Evolutionary conservation across 1,140 invertebrate species (phyloP), one percentile per base, ranked within the genome.

Genomic region (Agraylea sexmaculata): DNA sequence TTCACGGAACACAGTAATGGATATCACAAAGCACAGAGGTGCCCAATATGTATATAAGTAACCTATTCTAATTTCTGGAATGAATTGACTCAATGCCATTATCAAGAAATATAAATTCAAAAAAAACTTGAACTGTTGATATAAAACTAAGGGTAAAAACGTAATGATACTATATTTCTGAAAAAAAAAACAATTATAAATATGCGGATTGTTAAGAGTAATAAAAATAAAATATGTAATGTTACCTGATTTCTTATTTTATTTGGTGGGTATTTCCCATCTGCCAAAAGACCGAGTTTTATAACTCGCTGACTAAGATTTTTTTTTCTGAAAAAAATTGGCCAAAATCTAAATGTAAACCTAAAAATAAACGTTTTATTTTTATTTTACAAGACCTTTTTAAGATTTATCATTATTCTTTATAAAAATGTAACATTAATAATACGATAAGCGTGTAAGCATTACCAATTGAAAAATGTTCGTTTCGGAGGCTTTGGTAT

Each of bases 41-140:
- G 91, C 93, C 95, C 95, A 99, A 64, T 98, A 99, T 10, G 95
- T 99, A 60, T 98, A 99, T 4, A 96, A 74, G 62, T 95, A 95
- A 5, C 95, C 94, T 59, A 99, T 94, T 53, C 87, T 74, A 45
- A 99, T 83, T 50, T 89, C 88, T 20, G 91, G 90, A 59, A 99
- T 88, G 59, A 99, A 98, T 60, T 99, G 96, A 54, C 89, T 92
- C 16, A 84, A 75, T 2, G 96, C 94, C 94, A 99, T 99, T 27
- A 98, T 70, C 29, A 99, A 69, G 66, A 99, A 99, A 56, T 98
- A 99, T 7, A 99, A 62, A 69, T 99, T 99, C 31, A 99, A 71
- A 63, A 99, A 99, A 64, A 98, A 96, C 55, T 93, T 91, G 65
- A 99, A 99, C 64, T 99, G 96, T 66, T 99, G 89, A 70, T 85